These are phyloP conservation scores for Parnassius orleans DNA, from an alignment of 2,888 invertebrate genomes.

Conservation along the genomic window DNA sequence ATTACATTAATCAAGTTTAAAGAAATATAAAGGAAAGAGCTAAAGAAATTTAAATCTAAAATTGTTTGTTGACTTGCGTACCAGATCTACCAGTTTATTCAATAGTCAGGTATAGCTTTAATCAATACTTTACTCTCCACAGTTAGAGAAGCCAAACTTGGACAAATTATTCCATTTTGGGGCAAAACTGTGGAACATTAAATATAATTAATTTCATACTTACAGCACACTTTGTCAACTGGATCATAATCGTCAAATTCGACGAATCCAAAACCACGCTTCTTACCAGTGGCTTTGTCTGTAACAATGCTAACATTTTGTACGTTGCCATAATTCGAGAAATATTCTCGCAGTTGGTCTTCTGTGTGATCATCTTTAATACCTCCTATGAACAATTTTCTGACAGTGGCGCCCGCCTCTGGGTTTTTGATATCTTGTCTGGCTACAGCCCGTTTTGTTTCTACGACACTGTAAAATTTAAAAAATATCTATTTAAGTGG, in stretches of 20 bases:
- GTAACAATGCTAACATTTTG: conserved; percentile 93
- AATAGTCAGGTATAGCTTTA: conserved; percentile 73
- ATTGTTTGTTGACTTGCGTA: conserved; percentile 74
- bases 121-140: conserved; percentile 73
- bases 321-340: conserved; percentile 91
- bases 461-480: conserved; percentile 86
- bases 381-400: conserved; percentile 97
- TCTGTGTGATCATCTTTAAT: conserved; percentile 97
- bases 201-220: conserved; percentile 67
- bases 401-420: conserved; percentile 95
- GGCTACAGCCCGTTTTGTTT: conserved; percentile 98
- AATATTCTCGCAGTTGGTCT: conserved; percentile 92
- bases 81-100: conserved; percentile 53
- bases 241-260: conserved; percentile 98
- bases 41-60: conserved; percentile 15
- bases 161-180: conserved; percentile 69
- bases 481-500: too few relatives aligned
- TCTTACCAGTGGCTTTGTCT: conserved; percentile 96
- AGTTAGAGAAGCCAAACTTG: conserved; percentile 75
- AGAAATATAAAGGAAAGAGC: not conserved
- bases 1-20: not conserved
- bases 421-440: conserved; percentile 95
- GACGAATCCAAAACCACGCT: conserved; percentile 97
- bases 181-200: conserved; percentile 69
- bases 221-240: conserved; percentile 97